Conservation (phyloP, 2,797 vertebrate genomes). For the Spondyliosoma cantharus region DNA sequence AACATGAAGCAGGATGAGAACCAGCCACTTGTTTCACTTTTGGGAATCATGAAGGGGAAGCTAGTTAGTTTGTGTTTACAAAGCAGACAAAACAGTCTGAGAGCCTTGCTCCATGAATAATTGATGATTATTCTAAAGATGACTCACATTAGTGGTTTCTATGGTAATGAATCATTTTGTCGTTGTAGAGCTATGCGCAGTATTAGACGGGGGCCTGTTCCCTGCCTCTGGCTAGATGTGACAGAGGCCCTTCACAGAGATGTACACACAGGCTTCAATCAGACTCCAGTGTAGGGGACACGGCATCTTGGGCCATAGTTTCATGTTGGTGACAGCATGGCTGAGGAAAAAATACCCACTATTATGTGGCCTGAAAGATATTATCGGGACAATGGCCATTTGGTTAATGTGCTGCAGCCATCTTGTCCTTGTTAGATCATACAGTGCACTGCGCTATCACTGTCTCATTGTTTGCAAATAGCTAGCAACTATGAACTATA, state of each 20-base stretch:
- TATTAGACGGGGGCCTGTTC: slow-evolving; percentile 49
- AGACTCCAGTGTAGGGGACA: slow-evolving; percentile 25
- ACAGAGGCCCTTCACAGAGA: slow-evolving; percentile 48
- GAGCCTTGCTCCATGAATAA: slow-evolving; percentile 75
- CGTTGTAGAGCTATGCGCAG: slow-evolving; percentile 67
- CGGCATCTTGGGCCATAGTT: slow-evolving; percentile 9
- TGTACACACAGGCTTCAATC: slow-evolving; percentile 35
- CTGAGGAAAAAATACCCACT: slow-evolving; percentile 33
- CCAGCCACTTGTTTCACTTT: slow-evolving; percentile 61
- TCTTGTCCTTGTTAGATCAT: slow-evolving; percentile 2
- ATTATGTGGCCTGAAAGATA: slow-evolving; percentile 11
- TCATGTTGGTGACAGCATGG: slow-evolving; percentile 29
- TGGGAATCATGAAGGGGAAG: slow-evolving; percentile 56
- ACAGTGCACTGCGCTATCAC: neutral
- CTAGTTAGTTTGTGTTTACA: slow-evolving; percentile 77
- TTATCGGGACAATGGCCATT: neutral
- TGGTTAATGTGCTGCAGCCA: slow-evolving; percentile 3
- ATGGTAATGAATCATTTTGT: slow-evolving; percentile 75
- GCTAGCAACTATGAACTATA: neutral
- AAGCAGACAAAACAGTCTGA: slow-evolving; percentile 78
- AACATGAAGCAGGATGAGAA: slow-evolving; percentile 72
- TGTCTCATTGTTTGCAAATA: slow-evolving; percentile 2
- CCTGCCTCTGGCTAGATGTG: slow-evolving; percentile 56
- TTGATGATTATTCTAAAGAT: slow-evolving; percentile 81
- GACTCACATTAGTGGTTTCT: slow-evolving; percentile 80